phyloP scores from a whole-genome alignment of 2,797 vertebrate species.

The Siniperca undulata region DNA sequence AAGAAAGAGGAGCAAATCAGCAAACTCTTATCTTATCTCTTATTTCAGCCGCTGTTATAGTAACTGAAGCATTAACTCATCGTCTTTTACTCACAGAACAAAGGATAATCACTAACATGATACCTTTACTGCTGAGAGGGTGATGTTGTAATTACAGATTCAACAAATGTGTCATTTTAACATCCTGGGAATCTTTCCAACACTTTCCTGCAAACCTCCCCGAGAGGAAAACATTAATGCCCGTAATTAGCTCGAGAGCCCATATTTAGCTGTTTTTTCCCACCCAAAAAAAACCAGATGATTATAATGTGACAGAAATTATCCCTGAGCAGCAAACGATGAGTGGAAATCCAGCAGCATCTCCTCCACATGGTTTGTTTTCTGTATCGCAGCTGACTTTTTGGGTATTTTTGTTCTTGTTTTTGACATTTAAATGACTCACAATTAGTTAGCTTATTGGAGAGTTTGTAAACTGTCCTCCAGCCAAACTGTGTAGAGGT shows the following conservation, averaged over 20 bases:
- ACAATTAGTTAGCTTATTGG: too few relatives aligned
- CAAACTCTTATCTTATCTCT: neutral
- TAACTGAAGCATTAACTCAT: neutral
- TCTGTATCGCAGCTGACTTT: neutral
- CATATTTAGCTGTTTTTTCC: neutral
- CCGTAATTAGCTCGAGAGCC: neutral
- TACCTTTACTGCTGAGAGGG: neutral
- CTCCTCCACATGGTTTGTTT: neutral
- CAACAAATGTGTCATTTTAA: neutral
- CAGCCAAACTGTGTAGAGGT: neutral
- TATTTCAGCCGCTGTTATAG: neutral
- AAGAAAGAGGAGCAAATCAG: neutral
- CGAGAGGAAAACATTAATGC: neutral
- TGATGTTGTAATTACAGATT: neutral
- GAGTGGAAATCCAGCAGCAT: slow-evolving; percentile 10
- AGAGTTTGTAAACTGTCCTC: neutral
- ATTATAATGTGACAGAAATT: slow-evolving; percentile 3
- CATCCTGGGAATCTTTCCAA: neutral
- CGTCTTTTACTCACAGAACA: neutral
- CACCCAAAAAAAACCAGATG: too few relatives aligned
- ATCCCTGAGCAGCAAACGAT: neutral
- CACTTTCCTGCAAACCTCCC: neutral
- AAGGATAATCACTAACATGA: neutral
- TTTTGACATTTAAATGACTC: neutral
- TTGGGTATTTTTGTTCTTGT: neutral